Base-by-base conservation (phyloP, 2,888 invertebrate genomes). In the Scelioninae gen. 2 region DNA sequence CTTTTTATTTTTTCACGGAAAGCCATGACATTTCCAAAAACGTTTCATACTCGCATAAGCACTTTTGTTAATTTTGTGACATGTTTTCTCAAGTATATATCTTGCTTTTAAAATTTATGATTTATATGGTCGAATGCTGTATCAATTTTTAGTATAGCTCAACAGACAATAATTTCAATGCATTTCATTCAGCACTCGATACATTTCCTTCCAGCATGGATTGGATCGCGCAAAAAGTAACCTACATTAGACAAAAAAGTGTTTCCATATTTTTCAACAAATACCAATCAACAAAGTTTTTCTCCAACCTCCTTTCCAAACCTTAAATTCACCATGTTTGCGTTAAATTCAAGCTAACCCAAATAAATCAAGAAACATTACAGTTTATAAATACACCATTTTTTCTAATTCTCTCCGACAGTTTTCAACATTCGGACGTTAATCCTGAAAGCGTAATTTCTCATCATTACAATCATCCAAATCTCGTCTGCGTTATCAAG, bases 401-500 rank as follows among this genome's bases (percentile, higher is more conserved):
- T 55, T 43, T 55, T 41, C 28, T 41, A 41, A 55, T 55, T 55
- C 37, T 11, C 16, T 55, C 46, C 22, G 58, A 35, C 46, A 46
- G 2, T 45, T 57, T n/a, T 18, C 18, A 10, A 57, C 57, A 57
- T 57, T 57, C 57, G 33, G 33, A 45, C 45, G 13, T 57, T 57
- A 57, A 57, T 57, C 57, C 57, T 16, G 22, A 35, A 46, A 35
- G 45, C n/a, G 22, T 25, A 13, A 58, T 58, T 46, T 58, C 35
- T 58, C 58, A 46, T 58, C 46, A 43, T 45, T 22, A 28, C 33
- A 18, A 33, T 53, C 37, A 22, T 39, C 7, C 4, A 15, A 37
- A 15, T 10, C 31, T 16, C 16, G 7, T 13, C 25, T 45, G 9
- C n/a, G 13, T 45, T 13, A 25, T 25, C 7, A 25, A 45, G 39